A percentile compares a stretch with the other conserved stretches of the same genome.
phyloP scores from a whole-genome alignment of 2,888 invertebrate species.

The Xanthorhoe spadicearia region DNA sequence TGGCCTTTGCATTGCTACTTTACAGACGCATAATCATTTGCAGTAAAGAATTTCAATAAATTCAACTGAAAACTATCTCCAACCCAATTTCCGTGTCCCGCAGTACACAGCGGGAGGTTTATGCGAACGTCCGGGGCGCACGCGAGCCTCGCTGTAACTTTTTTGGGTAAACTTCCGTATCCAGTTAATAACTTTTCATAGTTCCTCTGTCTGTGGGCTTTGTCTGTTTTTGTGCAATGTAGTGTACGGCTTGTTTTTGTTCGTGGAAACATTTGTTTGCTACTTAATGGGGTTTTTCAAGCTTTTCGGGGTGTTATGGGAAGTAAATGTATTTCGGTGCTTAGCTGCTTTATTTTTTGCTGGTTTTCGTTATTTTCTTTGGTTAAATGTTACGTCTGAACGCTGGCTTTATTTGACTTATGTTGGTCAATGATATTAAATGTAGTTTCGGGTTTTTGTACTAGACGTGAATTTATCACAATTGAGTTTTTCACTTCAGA shows the following conservation, averaged over 20 bases:
- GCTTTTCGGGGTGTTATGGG: slow-evolving; percentile 15
- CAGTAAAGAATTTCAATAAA: too few relatives aligned
- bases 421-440: neutral
- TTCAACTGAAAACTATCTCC: neutral
- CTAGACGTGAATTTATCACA: too few relatives aligned
- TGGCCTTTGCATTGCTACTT: too few relatives aligned
- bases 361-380: neutral
- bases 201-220: slow-evolving; percentile 43
- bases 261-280: slow-evolving; percentile 30
- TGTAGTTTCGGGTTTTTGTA: too few relatives aligned
- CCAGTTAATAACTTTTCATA: slow-evolving; percentile 54
- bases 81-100: slow-evolving; percentile 5
- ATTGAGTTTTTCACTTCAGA: too few relatives aligned
- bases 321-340: slow-evolving; percentile 7
- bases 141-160: slow-evolving; percentile 47
- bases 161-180: slow-evolving; percentile 52
- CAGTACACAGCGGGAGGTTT: slow-evolving; percentile 32
- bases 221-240: slow-evolving; percentile 48
- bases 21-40: too few relatives aligned
- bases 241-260: slow-evolving; percentile 37
- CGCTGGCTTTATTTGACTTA: neutral
- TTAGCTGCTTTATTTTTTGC: slow-evolving; percentile 5
- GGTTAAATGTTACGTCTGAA: neutral
- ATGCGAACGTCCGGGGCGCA: slow-evolving; percentile 43
- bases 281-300: slow-evolving; percentile 29